These are phyloP conservation scores for Chaenocephalus aceratus DNA, from an alignment of 2,113 vertebrate species.

Conservation along the genomic window DNA sequence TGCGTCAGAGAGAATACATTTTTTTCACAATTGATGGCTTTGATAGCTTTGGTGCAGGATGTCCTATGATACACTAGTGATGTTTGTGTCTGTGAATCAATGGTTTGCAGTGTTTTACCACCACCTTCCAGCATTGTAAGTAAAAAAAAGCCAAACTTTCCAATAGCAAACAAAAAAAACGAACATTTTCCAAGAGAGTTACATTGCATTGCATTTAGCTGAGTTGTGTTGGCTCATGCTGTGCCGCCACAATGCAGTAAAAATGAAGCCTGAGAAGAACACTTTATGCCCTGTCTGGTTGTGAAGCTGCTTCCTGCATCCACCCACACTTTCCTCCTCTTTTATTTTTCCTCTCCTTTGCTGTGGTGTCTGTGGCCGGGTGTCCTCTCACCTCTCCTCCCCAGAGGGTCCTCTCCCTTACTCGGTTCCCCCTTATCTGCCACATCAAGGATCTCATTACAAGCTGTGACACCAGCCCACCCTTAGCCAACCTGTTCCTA, in stretches of 20 bases:
- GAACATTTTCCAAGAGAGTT: no score
- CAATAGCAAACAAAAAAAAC: no score
- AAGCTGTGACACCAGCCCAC: conserved; percentile 74
- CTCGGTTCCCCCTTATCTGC: conserved; percentile 78
- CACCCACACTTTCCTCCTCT: conserved; percentile 43
- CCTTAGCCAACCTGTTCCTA: conserved; percentile 78
- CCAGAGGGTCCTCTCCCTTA: conserved; percentile 68
- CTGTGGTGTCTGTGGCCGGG: conserved; percentile 46
- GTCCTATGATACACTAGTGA: no score
- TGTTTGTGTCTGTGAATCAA: no score
- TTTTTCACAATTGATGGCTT: no score
- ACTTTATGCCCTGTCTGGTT: conserved; percentile 32
- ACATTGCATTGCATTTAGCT: no score
- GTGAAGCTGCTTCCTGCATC: conserved; percentile 45
- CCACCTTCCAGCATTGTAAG: no score
- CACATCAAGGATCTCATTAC: conserved; percentile 87
- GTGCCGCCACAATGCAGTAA: background rate
- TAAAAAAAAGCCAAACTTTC: no score
- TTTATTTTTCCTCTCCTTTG: conserved; percentile 45
- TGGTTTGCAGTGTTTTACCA: no score
- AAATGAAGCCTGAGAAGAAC: conserved; percentile 3
- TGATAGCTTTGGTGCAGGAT: no score
- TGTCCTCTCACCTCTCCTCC: conserved; percentile 72
- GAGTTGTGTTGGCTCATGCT: background rate
- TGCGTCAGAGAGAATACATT: no score